Evolutionary conservation across 2,888 invertebrate genomes (phyloP).

Genomic region (Andrena marginata): DNA sequence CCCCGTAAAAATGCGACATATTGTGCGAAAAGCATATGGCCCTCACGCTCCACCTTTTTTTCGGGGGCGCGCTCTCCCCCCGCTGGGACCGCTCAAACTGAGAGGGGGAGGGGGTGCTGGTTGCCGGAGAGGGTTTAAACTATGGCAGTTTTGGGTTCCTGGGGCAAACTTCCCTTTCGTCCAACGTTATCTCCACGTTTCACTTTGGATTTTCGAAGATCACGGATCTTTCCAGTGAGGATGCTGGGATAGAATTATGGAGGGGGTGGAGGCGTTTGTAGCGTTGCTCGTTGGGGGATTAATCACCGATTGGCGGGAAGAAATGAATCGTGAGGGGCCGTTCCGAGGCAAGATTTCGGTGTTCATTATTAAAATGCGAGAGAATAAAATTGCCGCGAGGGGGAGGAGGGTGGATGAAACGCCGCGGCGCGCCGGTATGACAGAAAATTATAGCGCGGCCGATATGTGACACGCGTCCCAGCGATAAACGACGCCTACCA

Average conservation of each 20-base stretch:
- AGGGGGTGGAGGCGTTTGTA: too few species aligned
- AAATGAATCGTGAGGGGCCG: not conserved
- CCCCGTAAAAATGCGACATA: constrained; percentile 75
- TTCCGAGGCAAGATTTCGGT: too few species aligned
- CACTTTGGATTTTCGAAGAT: too few species aligned
- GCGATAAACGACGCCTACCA: constrained; percentile 70
- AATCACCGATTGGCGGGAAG: not conserved
- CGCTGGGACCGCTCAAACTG: not conserved
- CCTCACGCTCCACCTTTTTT: constrained; percentile 51
- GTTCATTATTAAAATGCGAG: constrained; percentile 13
- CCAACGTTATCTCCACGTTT: too few species aligned
- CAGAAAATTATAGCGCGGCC: constrained; percentile 72
- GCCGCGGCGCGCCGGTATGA: not conserved
- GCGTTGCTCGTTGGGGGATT: not conserved
- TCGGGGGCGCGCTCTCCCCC: constrained; percentile 5
- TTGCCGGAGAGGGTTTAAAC: not conserved
- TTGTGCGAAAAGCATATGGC: constrained; percentile 75
- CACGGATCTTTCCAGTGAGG: too few species aligned
- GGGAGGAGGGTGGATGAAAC: not conserved
- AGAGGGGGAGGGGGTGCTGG: not conserved
- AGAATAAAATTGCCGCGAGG: not conserved
- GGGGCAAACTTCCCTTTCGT: not conserved
- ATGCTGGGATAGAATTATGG: too few species aligned
- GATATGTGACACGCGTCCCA: constrained; percentile 63
- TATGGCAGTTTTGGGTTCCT: not conserved